Evolutionary conservation across 2,113 vertebrate genomes (phyloP).

Genomic region (Calidris pugnax): DNA sequence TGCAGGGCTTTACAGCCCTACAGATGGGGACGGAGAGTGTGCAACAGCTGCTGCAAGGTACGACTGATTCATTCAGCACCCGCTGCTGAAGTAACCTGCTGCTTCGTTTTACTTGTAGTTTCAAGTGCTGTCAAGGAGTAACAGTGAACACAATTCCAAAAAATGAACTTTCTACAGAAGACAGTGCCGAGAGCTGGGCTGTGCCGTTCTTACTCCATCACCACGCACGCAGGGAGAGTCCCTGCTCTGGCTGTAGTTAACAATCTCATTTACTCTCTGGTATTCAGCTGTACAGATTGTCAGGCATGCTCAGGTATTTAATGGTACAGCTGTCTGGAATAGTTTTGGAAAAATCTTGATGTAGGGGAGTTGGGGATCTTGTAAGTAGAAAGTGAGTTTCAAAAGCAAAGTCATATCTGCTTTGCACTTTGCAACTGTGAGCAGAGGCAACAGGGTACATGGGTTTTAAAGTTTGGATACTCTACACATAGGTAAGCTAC

Average conservation of each 20-base stretch:
- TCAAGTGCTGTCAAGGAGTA: neutral
- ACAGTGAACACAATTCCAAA: neutral
- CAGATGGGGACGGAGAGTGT: conserved; percentile 87
- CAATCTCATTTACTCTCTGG: neutral
- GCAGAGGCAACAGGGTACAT: neutral
- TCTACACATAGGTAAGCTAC: neutral
- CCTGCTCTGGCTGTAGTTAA: neutral
- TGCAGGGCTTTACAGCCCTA: conserved; percentile 85
- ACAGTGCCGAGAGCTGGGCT: neutral
- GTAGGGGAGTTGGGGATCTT: rapidly evolving
- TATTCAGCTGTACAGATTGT: neutral
- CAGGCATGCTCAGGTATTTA: neutral
- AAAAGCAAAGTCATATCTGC: neutral
- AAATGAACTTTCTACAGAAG: neutral
- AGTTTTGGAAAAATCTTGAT: neutral
- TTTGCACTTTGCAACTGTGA: neutral
- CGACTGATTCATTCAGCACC: neutral
- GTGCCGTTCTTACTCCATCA: neutral
- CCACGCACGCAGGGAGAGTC: too few species aligned
- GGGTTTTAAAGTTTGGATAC: neutral
- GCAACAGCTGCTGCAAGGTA: conserved; percentile 85
- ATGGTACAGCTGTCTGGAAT: neutral
- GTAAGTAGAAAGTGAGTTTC: neutral
- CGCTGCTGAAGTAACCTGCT: neutral
- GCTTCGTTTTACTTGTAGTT: neutral